Evolutionary conservation across 37 sponge, comb jelly and placozoan genomes (phyloP).

Genomic region (Petrosia ficiformis): DNA sequence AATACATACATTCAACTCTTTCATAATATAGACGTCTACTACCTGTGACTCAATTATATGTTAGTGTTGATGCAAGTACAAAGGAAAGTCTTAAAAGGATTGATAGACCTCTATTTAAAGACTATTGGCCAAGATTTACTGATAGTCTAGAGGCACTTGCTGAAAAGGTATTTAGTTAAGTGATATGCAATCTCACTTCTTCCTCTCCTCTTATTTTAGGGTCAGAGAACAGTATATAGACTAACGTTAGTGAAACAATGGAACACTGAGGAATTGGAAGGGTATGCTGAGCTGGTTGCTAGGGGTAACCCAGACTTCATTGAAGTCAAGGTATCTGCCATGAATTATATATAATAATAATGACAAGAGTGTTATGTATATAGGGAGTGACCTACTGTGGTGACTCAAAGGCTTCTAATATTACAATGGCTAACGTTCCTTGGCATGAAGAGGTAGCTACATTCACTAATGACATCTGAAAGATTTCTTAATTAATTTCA

Average conservation of each 20-base stretch:
- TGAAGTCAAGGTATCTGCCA: constrained; percentile 76
- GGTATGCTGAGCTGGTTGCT: constrained; percentile 73
- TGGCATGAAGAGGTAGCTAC: constrained; percentile 92
- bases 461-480: neutral
- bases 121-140: constrained; percentile 89
- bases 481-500: neutral
- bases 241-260: constrained; percentile 92
- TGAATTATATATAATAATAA: neutral
- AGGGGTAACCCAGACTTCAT: constrained; percentile 92
- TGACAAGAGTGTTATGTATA: neutral
- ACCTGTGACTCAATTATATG: constrained; percentile 95
- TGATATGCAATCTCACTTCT: neutral
- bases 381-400: constrained; percentile 97
- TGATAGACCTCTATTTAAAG: constrained; percentile 89
- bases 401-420: constrained; percentile 78
- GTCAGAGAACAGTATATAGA: constrained; percentile 95
- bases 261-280: constrained; percentile 92
- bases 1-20: neutral
- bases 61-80: constrained; percentile 94
- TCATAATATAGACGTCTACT: constrained; percentile 54
- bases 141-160: constrained; percentile 73
- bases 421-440: constrained; percentile 93
- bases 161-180: constrained; percentile 55
- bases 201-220: constrained; percentile 30
- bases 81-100: constrained; percentile 92